phyloP scores from a whole-genome alignment of 2,888 invertebrate species.

The Notodonta dromedarius region DNA sequence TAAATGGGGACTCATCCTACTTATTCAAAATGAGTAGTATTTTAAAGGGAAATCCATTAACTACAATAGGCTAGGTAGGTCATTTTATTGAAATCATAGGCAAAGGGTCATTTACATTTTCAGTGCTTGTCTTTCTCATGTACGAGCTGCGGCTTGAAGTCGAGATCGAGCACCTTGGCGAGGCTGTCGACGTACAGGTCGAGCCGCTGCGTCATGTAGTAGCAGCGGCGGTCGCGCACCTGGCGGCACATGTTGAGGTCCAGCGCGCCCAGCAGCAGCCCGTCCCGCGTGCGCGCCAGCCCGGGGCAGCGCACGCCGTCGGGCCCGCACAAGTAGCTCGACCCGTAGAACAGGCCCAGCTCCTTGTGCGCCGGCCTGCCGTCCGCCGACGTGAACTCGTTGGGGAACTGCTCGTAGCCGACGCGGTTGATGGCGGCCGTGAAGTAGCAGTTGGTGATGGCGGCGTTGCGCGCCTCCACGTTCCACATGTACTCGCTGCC shows the following conservation, averaged over 20 bases:
- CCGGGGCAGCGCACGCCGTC: conserved; percentile 97
- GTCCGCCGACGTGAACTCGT: conserved; percentile 77
- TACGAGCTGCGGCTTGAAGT: conserved; percentile 92
- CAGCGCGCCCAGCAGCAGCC: conserved; percentile 94
- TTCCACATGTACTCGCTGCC: conserved; percentile 97
- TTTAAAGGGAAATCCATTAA: too few relatives aligned
- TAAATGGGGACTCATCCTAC: too few relatives aligned
- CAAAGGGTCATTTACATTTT: too few relatives aligned
- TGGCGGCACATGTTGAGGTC: conserved; percentile 98
- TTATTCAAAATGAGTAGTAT: too few relatives aligned
- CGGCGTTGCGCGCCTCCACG: conserved; percentile 97
- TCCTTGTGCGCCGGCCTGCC: conserved; percentile 94
- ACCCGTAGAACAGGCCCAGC: conserved; percentile 97
- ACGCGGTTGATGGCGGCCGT: conserved; percentile 97
- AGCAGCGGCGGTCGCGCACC: conserved; percentile 96
- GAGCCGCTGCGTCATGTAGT: conserved; percentile 97
- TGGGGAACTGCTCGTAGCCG: conserved; percentile 93
- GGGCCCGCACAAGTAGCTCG: conserved; percentile 96
- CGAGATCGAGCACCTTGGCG: conserved; percentile 87
- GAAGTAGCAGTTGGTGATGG: conserved; percentile 98
- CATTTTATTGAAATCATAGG: too few relatives aligned
- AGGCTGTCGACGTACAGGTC: conserved; percentile 95
- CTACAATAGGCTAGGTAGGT: too few relatives aligned
- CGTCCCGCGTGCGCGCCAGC: conserved; percentile 91
- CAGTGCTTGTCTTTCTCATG: conserved; percentile 63